These are phyloP conservation scores for Frieseomelitta varia DNA, from an alignment of 1,140 invertebrate species.

Conservation along the genomic window DNA sequence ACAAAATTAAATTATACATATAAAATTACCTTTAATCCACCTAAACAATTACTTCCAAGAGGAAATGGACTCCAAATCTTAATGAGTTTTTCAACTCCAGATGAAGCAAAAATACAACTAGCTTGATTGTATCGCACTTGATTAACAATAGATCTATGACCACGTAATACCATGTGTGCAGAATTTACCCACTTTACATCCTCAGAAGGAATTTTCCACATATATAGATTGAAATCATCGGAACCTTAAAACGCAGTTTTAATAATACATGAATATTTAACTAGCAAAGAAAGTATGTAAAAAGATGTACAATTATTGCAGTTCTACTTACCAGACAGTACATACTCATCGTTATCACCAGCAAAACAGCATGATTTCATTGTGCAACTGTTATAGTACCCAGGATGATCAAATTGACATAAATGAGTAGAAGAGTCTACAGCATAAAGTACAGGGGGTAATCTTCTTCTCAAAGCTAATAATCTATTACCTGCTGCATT, in stretches of 20 bases:
- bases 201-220: constrained; percentile 92
- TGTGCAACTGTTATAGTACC: constrained; percentile 97
- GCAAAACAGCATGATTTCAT: constrained; percentile 98
- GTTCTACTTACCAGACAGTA: constrained; percentile 87
- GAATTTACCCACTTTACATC: constrained; percentile 85
- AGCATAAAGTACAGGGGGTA: constrained; percentile 92
- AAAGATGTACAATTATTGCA: background rate
- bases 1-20: too few relatives aligned
- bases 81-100: constrained; percentile 97
- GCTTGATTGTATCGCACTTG: constrained; percentile 95
- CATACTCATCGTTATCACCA: constrained; percentile 93
- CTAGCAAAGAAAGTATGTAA: background rate
- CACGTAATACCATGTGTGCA: constrained; percentile 92
- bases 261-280: background rate
- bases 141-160: constrained; percentile 97
- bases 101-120: constrained; percentile 94
- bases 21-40: constrained; percentile 74
- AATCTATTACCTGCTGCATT: constrained; percentile 90
- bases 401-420: constrained; percentile 94
- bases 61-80: constrained; percentile 86
- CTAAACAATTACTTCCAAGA: constrained; percentile 72
- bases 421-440: constrained; percentile 86
- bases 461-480: constrained; percentile 91
- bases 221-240: constrained; percentile 97
- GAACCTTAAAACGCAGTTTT: constrained; percentile 84